Conservation (phyloP, 92 coral and sea anemone genomes). For the Parazoanthus swiftii region DNA sequence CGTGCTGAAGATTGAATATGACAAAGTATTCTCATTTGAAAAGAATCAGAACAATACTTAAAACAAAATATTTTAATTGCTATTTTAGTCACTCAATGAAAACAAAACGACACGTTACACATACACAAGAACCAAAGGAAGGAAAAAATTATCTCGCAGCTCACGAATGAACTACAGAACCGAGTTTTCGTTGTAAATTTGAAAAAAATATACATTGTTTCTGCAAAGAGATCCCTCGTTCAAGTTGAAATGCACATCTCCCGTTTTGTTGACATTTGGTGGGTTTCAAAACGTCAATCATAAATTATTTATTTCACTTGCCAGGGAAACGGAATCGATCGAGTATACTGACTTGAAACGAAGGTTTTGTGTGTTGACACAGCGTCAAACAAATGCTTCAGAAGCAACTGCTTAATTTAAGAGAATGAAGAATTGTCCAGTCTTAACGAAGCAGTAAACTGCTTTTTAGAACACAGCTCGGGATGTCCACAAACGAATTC, state of each 20-base stretch:
- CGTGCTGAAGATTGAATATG: background rate
- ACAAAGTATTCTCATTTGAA: background rate
- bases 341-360: background rate
- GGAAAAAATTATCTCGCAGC: background rate
- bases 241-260: background rate
- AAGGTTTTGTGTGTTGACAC: conserved; percentile 27
- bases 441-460: background rate
- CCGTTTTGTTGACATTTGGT: conserved; percentile 26
- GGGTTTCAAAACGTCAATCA: conserved; percentile 65
- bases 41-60: background rate
- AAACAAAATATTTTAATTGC: background rate
- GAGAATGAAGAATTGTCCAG: background rate
- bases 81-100: background rate
- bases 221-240: background rate
- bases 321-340: conserved; percentile 69
- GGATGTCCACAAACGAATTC: background rate
- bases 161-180: background rate
- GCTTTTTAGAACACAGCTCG: background rate
- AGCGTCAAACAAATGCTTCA: background rate
- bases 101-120: background rate
- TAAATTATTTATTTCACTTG: conserved; percentile 72
- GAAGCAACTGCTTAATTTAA: background rate
- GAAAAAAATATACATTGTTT: background rate
- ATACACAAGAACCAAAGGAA: background rate
- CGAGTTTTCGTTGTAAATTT: background rate